phyloP scores from a whole-genome alignment of 1,140 invertebrate species.

The Oscheius sp. region DNA sequence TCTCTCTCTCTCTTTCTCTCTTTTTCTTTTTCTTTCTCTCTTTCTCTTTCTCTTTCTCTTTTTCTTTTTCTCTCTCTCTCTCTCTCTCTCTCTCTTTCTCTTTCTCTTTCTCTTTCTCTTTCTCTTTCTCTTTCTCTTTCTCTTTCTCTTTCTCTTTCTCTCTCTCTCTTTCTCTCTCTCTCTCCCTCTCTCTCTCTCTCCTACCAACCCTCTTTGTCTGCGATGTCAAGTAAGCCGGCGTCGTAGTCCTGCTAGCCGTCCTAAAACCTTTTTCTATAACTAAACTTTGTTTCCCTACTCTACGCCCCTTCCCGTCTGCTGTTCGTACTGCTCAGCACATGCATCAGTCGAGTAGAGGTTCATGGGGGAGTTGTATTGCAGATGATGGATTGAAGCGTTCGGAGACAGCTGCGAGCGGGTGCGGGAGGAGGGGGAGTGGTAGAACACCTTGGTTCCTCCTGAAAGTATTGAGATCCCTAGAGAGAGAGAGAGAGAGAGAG shows the following conservation, averaged over 20 bases:
- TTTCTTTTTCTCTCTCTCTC: too few relatives aligned
- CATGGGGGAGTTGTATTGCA: conserved; percentile 54
- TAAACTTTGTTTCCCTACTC: conserved; percentile 17
- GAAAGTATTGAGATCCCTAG: too few relatives aligned
- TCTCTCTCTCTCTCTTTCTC: too few relatives aligned
- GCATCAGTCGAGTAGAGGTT: conserved; percentile 47
- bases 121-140: too few relatives aligned
- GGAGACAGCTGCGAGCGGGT: conserved; percentile 43
- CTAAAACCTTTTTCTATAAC: conserved; percentile 6
- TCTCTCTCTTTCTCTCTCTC: too few relatives aligned
- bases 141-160: too few relatives aligned
- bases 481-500: too few relatives aligned
- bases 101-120: too few relatives aligned
- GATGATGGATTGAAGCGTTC: conserved; percentile 41
- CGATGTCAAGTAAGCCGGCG: conserved; percentile 48
- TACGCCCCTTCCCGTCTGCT: conserved; percentile 46
- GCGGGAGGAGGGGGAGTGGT: conserved; percentile 33
- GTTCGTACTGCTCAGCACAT: conserved; percentile 49
- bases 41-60: too few relatives aligned
- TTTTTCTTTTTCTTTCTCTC: too few relatives aligned
- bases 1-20: too few relatives aligned
- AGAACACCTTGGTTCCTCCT: conserved; percentile 15
- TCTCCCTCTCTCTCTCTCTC: neutral
- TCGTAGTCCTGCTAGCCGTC: conserved; percentile 23
- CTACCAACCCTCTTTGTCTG: conserved; percentile 28